Evolutionary conservation across 2,888 invertebrate genomes (phyloP), one percentile per base, ranked within the genome.

Genomic region (Noctua fimbriata): DNA sequence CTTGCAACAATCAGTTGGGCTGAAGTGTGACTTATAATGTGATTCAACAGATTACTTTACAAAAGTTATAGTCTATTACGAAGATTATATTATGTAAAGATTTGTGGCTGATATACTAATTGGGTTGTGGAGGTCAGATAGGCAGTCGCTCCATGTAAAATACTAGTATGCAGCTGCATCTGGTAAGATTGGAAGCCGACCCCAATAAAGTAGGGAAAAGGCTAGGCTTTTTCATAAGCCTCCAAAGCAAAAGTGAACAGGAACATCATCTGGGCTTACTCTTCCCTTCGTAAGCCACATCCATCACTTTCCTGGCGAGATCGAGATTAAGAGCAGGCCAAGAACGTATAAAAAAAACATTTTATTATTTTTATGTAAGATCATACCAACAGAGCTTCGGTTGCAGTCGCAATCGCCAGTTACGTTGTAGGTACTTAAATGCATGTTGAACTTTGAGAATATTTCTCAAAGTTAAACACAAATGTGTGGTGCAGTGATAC

Each of bases 381-480:
- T 14, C 16, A 41, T 44, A 18, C 16, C 1, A 4, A 6, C 44
- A 18, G 5, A n/a, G 0, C 0, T 21, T 10, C 63, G 3, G 21
- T 7, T 16, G 9, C 14, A 55, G 58, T 72, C 71, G 70, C 52
- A 52, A 28, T 76, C 2, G 49, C 21, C 24, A 69, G 71, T 84
- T 81, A 24, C 32, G 36, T 36, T n/a, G 16, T 66, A 44, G 36
- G 10, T 18, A 44, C n/a, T n/a, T 9, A 72, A 81, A 47, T 49
- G 6, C n/a, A 21, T n/a, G n/a, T 24, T 71, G 55, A 84, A 76
- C 21, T 84, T 81, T 41, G 10, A 49, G 52, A 72, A 84, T 84
- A 75, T 84, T 84, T 84, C 65, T 66, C 65, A 80, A 84, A 76
- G 58, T 80, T 81, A 66, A 66, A 81, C 60, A 77, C 44, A 28